A percentile compares a stretch with the other conserved stretches of the same genome.
phyloP scores from a whole-genome alignment of 2,113 vertebrate species.

The Limnothrissa miodon region DNA sequence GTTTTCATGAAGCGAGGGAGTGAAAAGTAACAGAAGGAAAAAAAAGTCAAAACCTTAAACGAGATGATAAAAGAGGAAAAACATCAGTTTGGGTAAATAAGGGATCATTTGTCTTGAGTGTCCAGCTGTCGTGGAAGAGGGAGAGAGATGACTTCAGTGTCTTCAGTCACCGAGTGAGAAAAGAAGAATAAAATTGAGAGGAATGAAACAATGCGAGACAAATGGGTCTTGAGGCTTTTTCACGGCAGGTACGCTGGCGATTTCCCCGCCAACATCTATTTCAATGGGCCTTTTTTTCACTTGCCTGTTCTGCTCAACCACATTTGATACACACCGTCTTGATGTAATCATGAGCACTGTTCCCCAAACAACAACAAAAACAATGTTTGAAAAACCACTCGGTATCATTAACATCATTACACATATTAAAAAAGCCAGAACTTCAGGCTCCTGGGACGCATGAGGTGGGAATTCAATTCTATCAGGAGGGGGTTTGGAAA shows the following conservation, averaged over 20 bases:
- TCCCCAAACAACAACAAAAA: neutral
- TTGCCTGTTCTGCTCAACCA: neutral
- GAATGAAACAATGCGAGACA: slow-evolving; percentile 22
- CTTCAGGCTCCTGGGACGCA: neutral
- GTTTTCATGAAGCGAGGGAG: slow-evolving; percentile 22
- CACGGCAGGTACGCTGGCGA: neutral
- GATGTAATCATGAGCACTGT: neutral
- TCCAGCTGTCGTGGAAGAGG: slow-evolving; percentile 7
- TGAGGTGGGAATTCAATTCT: neutral
- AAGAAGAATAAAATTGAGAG: neutral
- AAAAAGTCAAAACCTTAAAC: neutral
- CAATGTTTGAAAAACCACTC: slow-evolving; percentile 3
- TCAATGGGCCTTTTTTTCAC: neutral
- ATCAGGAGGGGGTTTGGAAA: neutral
- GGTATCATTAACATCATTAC: neutral
- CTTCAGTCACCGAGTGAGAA: neutral
- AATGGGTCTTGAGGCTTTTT: slow-evolving; percentile 38
- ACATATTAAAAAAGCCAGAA: neutral
- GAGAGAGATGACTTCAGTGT: slow-evolving; percentile 27
- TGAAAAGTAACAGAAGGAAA: slow-evolving; percentile 30
- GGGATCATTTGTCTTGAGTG: slow-evolving; percentile 24
- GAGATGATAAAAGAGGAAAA: neutral
- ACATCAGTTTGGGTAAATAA: slow-evolving; percentile 19
- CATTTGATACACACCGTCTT: neutral
- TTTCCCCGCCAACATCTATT: slow-evolving; percentile 1